Evolutionary conservation across 2,113 vertebrate species (phyloP).

Genomic region (Plotosus lineatus): DNA sequence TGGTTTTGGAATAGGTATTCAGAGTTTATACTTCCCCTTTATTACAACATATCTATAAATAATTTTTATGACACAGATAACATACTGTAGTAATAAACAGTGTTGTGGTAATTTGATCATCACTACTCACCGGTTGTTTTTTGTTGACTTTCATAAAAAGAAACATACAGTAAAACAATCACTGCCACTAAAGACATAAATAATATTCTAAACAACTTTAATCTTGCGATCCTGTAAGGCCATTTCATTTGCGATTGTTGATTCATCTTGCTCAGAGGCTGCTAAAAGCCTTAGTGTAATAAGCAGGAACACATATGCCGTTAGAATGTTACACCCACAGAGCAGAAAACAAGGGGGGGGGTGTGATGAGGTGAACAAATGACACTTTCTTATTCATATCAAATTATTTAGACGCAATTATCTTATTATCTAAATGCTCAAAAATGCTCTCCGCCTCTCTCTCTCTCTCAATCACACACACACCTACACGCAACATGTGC

Average conservation of each 20-base stretch:
- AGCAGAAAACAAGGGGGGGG: background rate
- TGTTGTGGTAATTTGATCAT: background rate
- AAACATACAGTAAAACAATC: background rate
- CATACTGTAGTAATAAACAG: background rate
- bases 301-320: background rate
- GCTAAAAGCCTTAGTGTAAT: background rate
- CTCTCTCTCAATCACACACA: too few species aligned
- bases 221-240: too few species aligned
- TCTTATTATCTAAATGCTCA: too few species aligned
- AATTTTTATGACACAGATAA: background rate
- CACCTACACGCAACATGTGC: background rate
- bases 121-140: background rate
- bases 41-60: background rate
- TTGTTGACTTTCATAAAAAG: background rate
- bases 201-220: background rate
- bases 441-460: too few species aligned
- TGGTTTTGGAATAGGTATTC: background rate
- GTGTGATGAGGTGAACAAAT: background rate
- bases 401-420: background rate
- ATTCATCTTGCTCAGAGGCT: background rate
- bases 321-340: background rate
- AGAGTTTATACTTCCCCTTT: background rate
- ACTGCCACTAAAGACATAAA: background rate
- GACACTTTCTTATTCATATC: background rate
- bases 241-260: background rate